Evolutionary conservation across 2,113 vertebrate species (phyloP).

Genomic region (Polyodon spathula): DNA sequence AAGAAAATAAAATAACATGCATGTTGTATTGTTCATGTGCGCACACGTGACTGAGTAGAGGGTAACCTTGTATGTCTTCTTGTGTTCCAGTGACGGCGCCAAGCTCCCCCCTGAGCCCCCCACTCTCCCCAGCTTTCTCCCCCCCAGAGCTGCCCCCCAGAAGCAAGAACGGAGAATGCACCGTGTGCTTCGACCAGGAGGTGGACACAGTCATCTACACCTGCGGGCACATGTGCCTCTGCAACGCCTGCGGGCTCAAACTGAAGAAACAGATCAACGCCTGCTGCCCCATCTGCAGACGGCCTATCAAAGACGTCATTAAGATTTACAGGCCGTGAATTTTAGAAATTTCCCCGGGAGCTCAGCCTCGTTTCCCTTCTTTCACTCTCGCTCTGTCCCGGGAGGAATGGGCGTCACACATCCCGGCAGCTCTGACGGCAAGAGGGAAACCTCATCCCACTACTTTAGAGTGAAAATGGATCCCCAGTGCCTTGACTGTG

Average conservation of each 20-base stretch:
- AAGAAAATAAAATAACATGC: no score
- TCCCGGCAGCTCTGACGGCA: no score
- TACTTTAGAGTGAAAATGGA: no score
- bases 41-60: no score
- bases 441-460: no score
- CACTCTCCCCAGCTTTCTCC: conserved; percentile 66
- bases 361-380: neutral
- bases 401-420: no score
- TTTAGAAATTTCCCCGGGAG: no score
- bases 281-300: conserved; percentile 92
- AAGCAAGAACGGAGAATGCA: conserved; percentile 83
- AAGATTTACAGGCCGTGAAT: conserved; percentile 90
- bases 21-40: neutral
- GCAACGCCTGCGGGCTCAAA: conserved; percentile 85
- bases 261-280: conserved; percentile 87
- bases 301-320: conserved; percentile 95
- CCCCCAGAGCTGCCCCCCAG: conserved; percentile 60
- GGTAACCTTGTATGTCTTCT: neutral
- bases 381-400: neutral
- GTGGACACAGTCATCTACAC: conserved; percentile 98
- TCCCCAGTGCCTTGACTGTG: no score
- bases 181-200: conserved; percentile 91
- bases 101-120: conserved; percentile 87
- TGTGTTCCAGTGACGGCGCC: conserved; percentile 78
- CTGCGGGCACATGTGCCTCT: conserved; percentile 98